Evolutionary conservation across 92 coral and sea anemone species (phyloP), one percentile per base, ranked within the genome.

Genomic region (Bergia puertoricense): DNA sequence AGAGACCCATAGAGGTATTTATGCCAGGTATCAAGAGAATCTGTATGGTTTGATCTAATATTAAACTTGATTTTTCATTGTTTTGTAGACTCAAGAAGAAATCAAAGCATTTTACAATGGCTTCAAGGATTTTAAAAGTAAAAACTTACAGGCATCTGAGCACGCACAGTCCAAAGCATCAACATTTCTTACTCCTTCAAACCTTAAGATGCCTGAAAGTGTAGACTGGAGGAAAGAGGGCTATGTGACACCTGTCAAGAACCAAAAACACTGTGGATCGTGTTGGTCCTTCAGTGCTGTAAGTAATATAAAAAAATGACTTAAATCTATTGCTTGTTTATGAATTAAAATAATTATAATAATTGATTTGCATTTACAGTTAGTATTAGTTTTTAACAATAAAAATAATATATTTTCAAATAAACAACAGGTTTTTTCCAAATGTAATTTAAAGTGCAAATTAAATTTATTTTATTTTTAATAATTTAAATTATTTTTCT

Each of bases 241-340:
- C n/a, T 96, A 96, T 89, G 98, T 96, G 10, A 96, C 98, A 2
- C 92, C 96, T 13, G 98, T 96, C 23, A 96, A 96, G 89, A 95
- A 93, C 77, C 98, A 96, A 65, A 91, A 88, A 16, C 96, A 90
- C n/a, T 96, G 98, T 85, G 98, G 98, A 4, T 96, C 98, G 22
- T 96, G 98, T 81, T 96, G 98, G 98, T 92, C 98, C 16, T 96
- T 96, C 85, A 96, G 98, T 79, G 88, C 98, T 30, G 98, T 96
- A 90, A 94, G 98, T 91, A 59, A 40, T 59, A 11, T 30, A 30
- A 30, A 30, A 30, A 30, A 30, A 30, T 48, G 59, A 3, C 54
- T 16, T 6, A 6, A 30, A 30, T 30, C 30, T 30, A 30, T 30
- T 30, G 30, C 30, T 30, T 30, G 30, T 30, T 30, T 30, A 30